Percentiles rank a stretch among this genome's conserved stretches.
Conservation (phyloP, 2,113 vertebrate species). For the Shinisaurus crocodilurus region DNA sequence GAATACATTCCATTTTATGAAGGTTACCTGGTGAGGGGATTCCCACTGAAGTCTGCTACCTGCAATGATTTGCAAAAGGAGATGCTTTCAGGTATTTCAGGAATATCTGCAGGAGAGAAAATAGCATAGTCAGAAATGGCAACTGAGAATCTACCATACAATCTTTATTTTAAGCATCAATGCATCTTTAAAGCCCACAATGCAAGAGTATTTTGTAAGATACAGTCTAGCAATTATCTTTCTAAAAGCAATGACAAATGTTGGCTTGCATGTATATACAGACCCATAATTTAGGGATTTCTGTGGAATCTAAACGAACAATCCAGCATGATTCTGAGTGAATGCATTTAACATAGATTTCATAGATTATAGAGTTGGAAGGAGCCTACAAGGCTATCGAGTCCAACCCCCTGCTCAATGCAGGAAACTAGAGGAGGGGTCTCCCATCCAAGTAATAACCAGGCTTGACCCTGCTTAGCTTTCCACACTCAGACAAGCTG, state of each 20-base stretch:
- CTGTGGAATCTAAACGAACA: neutral
- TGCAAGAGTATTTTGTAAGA: neutral
- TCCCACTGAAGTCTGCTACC: conserved; percentile 98
- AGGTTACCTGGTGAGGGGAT: conserved; percentile 93
- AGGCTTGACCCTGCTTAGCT: too few relatives aligned
- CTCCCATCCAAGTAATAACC: too few relatives aligned
- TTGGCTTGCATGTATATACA: neutral
- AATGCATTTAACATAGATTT: neutral
- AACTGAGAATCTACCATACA: neutral
- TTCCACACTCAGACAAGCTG: too few relatives aligned
- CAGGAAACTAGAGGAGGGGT: too few relatives aligned
- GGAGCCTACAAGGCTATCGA: too few relatives aligned
- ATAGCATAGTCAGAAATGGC: conserved; percentile 38
- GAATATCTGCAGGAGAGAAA: conserved; percentile 85
- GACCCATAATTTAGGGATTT: neutral
- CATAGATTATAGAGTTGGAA: too few relatives aligned
- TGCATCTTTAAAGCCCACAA: neutral
- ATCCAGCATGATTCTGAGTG: neutral
- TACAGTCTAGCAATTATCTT: neutral
- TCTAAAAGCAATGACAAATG: neutral
- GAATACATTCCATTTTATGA: neutral
- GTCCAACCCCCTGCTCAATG: too few relatives aligned
- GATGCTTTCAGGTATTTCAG: conserved; percentile 98
- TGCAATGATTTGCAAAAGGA: conserved; percentile 96
- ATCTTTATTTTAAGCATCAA: too few relatives aligned